A percentile compares a stretch with the other conserved stretches of the same genome.
Evolutionary conservation across 2,113 vertebrate genomes (phyloP).

Genomic region (Chiloscyllium plagiosum): DNA sequence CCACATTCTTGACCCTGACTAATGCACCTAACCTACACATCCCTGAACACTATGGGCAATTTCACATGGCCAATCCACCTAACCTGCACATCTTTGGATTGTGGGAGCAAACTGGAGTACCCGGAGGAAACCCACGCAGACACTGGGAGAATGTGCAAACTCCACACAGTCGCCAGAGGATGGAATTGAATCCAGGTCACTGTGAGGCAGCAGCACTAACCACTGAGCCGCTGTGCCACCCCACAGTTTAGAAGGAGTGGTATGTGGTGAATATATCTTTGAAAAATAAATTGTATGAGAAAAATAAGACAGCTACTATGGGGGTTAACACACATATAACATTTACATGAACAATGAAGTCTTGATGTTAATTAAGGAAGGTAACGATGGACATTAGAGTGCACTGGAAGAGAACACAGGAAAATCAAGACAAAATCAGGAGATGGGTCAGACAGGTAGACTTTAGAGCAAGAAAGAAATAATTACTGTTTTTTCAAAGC

Average conservation of each 20-base stretch:
- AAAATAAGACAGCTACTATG: background rate
- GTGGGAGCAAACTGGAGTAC: too few relatives aligned
- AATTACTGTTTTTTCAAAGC: background rate
- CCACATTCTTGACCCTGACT: too few relatives aligned
- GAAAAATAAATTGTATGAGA: background rate
- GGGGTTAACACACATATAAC: background rate
- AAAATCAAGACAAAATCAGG: background rate
- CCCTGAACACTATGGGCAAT: too few relatives aligned
- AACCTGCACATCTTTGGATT: too few relatives aligned
- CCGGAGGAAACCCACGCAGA: too few relatives aligned
- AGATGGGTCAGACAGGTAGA: background rate
- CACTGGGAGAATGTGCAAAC: too few relatives aligned
- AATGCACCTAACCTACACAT: too few relatives aligned
- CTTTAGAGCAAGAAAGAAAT: background rate
- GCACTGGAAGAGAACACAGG: background rate
- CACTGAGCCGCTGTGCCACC: too few relatives aligned
- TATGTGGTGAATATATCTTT: background rate
- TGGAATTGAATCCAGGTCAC: too few relatives aligned
- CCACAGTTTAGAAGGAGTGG: background rate
- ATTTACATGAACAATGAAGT: background rate
- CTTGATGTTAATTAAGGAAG: background rate
- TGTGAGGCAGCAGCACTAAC: too few relatives aligned
- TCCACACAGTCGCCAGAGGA: too few relatives aligned
- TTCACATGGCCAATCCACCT: too few relatives aligned
- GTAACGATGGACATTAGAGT: background rate